Conservation (phyloP, 2,888 invertebrate species). For the Aleiodes testaceus region DNA sequence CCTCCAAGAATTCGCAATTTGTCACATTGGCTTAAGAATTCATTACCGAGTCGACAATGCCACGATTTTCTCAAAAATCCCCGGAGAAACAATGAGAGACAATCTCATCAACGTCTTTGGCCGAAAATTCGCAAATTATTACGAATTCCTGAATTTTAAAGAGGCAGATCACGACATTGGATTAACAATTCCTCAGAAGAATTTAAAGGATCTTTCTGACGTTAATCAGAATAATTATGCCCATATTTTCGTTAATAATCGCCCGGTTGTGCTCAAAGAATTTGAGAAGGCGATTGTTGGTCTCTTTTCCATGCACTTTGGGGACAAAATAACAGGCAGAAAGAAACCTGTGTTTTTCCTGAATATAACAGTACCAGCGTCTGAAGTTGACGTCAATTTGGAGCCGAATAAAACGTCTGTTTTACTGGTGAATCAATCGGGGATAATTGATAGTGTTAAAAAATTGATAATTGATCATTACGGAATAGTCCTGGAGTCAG, state of each 20-base stretch:
- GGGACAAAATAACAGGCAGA: slow-evolving; percentile 63
- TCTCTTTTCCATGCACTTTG: slow-evolving; percentile 61
- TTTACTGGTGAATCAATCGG: slow-evolving; percentile 72
- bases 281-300: slow-evolving; percentile 72
- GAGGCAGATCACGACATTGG: slow-evolving; percentile 57
- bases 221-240: slow-evolving; percentile 57
- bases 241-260: slow-evolving; percentile 74
- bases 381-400: slow-evolving; percentile 76
- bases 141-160: slow-evolving; percentile 57
- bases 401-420: slow-evolving; percentile 78
- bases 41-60: slow-evolving; percentile 73
- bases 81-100: slow-evolving; percentile 65
- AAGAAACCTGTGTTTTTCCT: slow-evolving; percentile 74
- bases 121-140: slow-evolving; percentile 59
- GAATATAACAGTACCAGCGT: slow-evolving; percentile 71
- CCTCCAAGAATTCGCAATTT: slow-evolving; percentile 74
- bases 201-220: slow-evolving; percentile 53
- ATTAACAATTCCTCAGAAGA: slow-evolving; percentile 68
- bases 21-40: slow-evolving; percentile 73
- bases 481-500: slow-evolving; percentile 34
- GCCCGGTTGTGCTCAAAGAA: slow-evolving; percentile 75
- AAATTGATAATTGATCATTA: slow-evolving; percentile 61
- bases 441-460: slow-evolving; percentile 58
- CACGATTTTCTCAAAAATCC: slow-evolving; percentile 74
- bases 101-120: slow-evolving; percentile 67